A percentile compares a stretch with the other conserved stretches of the same genome.
Evolutionary conservation across 2,113 vertebrate species (phyloP).

Genomic region (Ariopsis seemanni): DNA sequence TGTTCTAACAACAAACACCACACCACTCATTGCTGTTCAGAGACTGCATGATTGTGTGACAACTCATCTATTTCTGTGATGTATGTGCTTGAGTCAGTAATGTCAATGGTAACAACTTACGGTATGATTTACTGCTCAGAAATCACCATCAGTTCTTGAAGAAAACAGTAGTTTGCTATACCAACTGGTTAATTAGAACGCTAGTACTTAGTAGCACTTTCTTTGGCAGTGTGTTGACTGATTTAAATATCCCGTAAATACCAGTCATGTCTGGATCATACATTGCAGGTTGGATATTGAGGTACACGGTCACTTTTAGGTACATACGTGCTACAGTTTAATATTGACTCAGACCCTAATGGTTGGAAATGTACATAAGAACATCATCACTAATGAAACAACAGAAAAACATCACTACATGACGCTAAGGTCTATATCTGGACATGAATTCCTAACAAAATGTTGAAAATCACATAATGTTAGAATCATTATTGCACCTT

Average conservation of each 20-base stretch:
- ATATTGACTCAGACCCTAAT: background rate
- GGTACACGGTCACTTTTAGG: background rate
- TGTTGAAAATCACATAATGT: background rate
- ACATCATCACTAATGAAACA: background rate
- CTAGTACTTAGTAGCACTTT: background rate
- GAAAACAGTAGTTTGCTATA: background rate
- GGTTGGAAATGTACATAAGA: background rate
- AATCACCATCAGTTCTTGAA: background rate
- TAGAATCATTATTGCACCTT: background rate
- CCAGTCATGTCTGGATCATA: background rate
- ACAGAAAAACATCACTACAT: background rate
- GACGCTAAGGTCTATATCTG: background rate
- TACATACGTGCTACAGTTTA: background rate
- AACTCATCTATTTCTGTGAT: slow-evolving; percentile 34
- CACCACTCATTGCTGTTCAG: slow-evolving; percentile 36
- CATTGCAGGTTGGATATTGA: background rate
- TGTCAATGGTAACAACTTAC: background rate
- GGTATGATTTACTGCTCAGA: background rate
- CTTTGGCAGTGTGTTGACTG: background rate
- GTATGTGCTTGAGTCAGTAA: background rate
- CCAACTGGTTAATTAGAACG: background rate
- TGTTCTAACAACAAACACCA: slow-evolving; percentile 16
- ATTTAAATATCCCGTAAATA: background rate
- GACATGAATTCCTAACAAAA: background rate
- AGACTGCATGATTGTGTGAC: slow-evolving; percentile 53